phyloP scores from a whole-genome alignment of 2,113 vertebrate genomes.

The Anas platyrhynchos region DNA sequence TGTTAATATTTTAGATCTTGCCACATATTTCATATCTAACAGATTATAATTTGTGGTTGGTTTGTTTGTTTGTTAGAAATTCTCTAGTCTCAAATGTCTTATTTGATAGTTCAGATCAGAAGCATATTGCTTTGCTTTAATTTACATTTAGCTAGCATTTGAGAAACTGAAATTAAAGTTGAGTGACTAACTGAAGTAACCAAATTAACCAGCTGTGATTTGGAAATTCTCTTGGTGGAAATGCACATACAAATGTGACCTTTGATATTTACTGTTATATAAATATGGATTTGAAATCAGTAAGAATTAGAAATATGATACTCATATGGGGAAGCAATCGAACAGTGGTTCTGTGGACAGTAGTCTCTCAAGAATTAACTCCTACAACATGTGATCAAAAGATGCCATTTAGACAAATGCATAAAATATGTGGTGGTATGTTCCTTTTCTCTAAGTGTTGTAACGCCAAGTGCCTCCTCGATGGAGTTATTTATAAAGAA shows the following conservation, averaged over 20 bases:
- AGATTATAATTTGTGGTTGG: neutral
- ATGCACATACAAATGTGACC: neutral
- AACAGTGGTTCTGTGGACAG: constrained; percentile 46
- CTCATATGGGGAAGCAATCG: neutral
- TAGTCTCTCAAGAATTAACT: constrained; percentile 56
- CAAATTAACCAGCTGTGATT: neutral
- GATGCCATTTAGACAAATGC: constrained; percentile 19
- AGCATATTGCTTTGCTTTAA: neutral
- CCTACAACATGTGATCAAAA: constrained; percentile 3
- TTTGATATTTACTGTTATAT: neutral
- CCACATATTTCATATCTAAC: neutral
- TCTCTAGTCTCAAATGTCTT: neutral
- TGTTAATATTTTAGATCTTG: neutral
- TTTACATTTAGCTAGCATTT: neutral
- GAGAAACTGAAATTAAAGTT: neutral
- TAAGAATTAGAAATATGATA: neutral
- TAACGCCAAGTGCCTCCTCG: constrained; percentile 23
- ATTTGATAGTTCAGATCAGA: neutral
- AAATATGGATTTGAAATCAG: neutral
- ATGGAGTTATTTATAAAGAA: constrained; percentile 47
- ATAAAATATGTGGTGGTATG: neutral
- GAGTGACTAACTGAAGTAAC: neutral
- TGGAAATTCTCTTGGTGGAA: neutral
- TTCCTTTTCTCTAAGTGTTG: constrained; percentile 37
- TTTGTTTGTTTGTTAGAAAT: neutral